These are phyloP conservation scores for Propsilocerus akamusi DNA, from an alignment of 1,140 invertebrate genomes.

Conservation along the genomic window DNA sequence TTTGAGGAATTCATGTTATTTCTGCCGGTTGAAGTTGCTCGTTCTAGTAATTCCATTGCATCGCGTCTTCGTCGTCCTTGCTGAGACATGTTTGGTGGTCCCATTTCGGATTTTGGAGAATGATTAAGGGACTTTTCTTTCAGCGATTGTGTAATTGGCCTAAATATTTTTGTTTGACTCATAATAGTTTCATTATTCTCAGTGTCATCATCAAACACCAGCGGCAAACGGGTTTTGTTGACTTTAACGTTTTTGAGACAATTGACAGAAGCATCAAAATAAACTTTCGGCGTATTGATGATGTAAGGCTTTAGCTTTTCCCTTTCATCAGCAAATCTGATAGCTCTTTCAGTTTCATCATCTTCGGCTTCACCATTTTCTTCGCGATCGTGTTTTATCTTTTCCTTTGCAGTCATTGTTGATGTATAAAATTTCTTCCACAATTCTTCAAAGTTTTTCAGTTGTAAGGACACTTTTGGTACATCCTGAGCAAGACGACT, in stretches of 20 bases:
- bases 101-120: background rate
- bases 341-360: no score
- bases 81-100: background rate
- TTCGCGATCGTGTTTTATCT: no score
- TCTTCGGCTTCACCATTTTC: no score
- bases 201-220: background rate
- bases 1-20: background rate
- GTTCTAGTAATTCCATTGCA: background rate
- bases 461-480: no score
- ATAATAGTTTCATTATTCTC: background rate
- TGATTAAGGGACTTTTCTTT: background rate
- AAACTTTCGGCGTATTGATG: background rate
- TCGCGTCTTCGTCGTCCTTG: background rate
- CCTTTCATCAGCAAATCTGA: no score
- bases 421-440: no score
- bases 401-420: no score
- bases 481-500: no score
- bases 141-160: background rate
- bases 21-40: background rate
- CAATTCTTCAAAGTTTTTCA: no score
- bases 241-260: background rate
- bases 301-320: no score
- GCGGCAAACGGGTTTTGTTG: background rate
- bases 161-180: background rate
- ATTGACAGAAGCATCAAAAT: background rate